phyloP scores from a whole-genome alignment of 2,888 invertebrate genomes.

The Eupithecia tripunctaria region DNA sequence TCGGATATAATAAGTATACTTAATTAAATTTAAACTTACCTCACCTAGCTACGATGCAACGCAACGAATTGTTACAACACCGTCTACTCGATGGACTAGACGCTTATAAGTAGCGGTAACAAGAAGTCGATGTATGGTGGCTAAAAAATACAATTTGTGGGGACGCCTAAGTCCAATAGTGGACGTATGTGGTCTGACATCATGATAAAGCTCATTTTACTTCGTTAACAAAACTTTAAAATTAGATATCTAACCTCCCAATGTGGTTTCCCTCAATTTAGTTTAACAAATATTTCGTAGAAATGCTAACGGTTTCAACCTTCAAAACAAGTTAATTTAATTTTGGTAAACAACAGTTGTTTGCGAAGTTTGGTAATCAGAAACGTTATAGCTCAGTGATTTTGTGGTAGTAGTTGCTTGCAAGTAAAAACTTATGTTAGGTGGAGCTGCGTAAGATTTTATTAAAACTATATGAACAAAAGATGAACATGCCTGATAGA shows the following conservation, averaged over 20 bases:
- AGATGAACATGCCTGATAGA: too few species aligned
- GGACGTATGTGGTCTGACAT: too few species aligned
- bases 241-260: not conserved
- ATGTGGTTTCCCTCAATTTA: constrained; percentile 8
- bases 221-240: not conserved
- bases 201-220: not conserved
- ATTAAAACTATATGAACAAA: not conserved
- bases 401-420: not conserved
- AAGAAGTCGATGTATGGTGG: too few species aligned
- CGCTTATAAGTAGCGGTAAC: too few species aligned
- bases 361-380: constrained; percentile 1
- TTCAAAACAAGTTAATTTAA: constrained; percentile 26
- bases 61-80: too few species aligned
- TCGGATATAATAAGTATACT: too few species aligned
- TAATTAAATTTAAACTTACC: too few species aligned
- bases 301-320: constrained; percentile 9
- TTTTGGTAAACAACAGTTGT: constrained; percentile 11
- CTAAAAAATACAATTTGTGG: too few species aligned
- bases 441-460: not conserved
- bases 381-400: not conserved
- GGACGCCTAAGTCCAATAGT: too few species aligned
- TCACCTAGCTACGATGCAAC: too few species aligned
- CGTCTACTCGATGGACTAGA: too few species aligned
- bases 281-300: constrained; percentile 18
- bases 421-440: not conserved